Evolutionary conservation across 2,797 vertebrate genomes (phyloP).

Genomic region (Liparis tanakae): DNA sequence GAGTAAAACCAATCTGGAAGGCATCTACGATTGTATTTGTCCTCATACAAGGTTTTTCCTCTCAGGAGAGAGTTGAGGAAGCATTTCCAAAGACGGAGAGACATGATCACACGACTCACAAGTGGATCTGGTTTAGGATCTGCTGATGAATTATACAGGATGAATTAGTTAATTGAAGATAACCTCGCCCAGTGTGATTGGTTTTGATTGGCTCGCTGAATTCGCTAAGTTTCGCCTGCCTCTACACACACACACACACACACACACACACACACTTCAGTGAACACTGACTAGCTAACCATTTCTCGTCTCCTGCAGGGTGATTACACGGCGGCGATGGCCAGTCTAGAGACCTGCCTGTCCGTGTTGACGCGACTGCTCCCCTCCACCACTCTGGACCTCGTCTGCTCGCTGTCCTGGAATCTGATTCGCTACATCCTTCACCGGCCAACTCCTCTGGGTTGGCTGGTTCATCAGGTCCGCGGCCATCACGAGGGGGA

Average conservation of each 20-base stretch:
- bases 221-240: conserved; percentile 23
- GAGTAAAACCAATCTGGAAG: background rate
- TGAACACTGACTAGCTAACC: conserved; percentile 12
- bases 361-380: conserved; percentile 90
- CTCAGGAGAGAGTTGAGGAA: background rate
- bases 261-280: background rate
- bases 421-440: conserved; percentile 94
- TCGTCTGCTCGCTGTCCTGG: conserved; percentile 95
- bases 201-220: conserved; percentile 30
- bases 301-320: conserved; percentile 78
- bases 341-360: conserved; percentile 92
- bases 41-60: background rate
- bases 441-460: conserved; percentile 90
- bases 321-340: conserved; percentile 88
- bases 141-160: background rate
- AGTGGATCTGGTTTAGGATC: background rate
- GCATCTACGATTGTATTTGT: background rate
- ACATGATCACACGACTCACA: background rate
- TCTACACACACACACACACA: background rate
- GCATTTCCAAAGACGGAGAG: conserved; percentile 7
- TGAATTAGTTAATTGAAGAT: background rate
- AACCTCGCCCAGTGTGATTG: conserved; percentile 13
- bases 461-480: conserved; percentile 93
- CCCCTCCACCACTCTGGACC: conserved; percentile 89
- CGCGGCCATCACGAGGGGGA: conserved; percentile 91